phyloP scores from a whole-genome alignment of 2,113 vertebrate genomes.

The Australoheros scitulus region DNA sequence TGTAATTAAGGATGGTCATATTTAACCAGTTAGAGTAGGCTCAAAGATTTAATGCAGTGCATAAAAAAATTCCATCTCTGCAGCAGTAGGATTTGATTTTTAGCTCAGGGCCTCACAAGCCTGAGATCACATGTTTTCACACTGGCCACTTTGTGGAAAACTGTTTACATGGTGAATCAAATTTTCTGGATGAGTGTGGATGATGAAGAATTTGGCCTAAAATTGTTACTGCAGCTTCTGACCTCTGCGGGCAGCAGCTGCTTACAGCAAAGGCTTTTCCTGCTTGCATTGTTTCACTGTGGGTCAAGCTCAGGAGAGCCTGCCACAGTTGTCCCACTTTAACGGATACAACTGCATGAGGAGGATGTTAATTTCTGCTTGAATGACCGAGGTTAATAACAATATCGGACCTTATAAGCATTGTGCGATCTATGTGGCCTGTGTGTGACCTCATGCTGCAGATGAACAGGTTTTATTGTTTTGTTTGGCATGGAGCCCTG shows the following conservation, averaged over 20 bases:
- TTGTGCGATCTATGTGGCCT: constrained; percentile 9
- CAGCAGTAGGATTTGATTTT: neutral
- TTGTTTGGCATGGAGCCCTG: neutral
- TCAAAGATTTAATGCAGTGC: neutral
- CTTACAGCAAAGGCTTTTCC: constrained; percentile 29
- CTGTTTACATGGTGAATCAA: neutral
- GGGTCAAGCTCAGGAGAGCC: constrained; percentile 33
- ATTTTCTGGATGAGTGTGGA: constrained; percentile 24
- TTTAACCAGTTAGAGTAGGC: constrained; percentile 2
- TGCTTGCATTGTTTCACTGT: constrained; percentile 51
- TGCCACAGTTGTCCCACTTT: constrained; percentile 16
- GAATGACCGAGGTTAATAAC: constrained; percentile 9
- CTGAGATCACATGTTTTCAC: constrained; percentile 44
- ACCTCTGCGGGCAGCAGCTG: constrained; percentile 37
- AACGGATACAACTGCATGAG: constrained; percentile 34
- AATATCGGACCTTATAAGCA: neutral
- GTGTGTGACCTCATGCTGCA: neutral
- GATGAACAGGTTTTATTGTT: constrained; percentile 16
- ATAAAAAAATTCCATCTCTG: neutral
- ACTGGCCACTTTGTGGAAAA: constrained; percentile 31
- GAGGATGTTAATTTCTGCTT: constrained; percentile 23
- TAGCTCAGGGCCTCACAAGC: constrained; percentile 1
- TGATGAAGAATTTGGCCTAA: constrained; percentile 40
- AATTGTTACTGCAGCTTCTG: constrained; percentile 20
- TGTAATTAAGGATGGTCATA: neutral